Base-by-base conservation (phyloP, 2,888 invertebrate species). In the Pammene aurita region DNA sequence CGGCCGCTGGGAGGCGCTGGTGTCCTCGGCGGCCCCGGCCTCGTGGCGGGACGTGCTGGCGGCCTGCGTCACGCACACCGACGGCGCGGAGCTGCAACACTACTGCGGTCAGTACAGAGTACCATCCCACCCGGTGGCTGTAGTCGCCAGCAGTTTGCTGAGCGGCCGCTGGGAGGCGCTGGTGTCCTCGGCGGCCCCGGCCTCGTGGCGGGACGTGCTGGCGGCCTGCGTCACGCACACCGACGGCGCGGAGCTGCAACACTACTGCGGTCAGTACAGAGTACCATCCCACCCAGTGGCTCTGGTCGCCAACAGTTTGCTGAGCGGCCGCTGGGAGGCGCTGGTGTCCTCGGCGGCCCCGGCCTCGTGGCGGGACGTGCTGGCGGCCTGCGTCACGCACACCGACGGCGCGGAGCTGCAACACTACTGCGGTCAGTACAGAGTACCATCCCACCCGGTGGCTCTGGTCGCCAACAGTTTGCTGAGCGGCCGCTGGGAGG, bases 31-130 rank as follows among this genome's bases (percentile, higher is more conserved):
- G 78, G 95, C 96, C 44, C 90, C 97, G n/a, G 88, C 88, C 71
- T 95, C 95, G 78, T 98, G 98, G 98, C 95, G 96, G 77, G 96
- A 97, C 86, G 95, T 96, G 9, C 90, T 98, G 38, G 96, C 97
- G 0, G 96, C 97, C 6, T 93, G 96, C 50, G 92, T 98, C 38
- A 97, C 97, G 9, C 97, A 98, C 86, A 95, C 96, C 60, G 94
- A 93, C n/a, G 94, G 94, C 7, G 95, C 96, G 14, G 95, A 96
- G 77, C 93, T 97, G 72, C 90, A 95, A 13, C 82, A 92, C 46
- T 94, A 98, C 65, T 97, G 97, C 81, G 97, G 97, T 97, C 84
- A 76, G 96, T 95, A 5, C 96, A 96, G 87, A 92, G 77, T 94
- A 94, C 77, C 96, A 96, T 84, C 88, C 5, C 94, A 95, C 57